Percentiles rank a stretch among this genome's conserved stretches.
Evolutionary conservation across 1,140 invertebrate genomes (phyloP).

Genomic region (Globodera ellingtonae): DNA sequence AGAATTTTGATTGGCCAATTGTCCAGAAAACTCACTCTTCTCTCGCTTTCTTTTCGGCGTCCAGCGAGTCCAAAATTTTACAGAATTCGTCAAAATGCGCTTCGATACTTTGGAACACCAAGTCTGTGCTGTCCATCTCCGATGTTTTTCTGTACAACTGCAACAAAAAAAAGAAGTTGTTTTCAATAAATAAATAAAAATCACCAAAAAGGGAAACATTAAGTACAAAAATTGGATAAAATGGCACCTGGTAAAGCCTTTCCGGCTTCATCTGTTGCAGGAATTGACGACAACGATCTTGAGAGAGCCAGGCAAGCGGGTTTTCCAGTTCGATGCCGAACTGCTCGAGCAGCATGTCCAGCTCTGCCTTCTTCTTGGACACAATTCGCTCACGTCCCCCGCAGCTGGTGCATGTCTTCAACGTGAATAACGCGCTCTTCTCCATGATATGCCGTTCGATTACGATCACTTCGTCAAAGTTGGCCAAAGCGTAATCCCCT

Average conservation of each 20-base stretch:
- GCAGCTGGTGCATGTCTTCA: slow-evolving; percentile 25
- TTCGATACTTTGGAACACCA: slow-evolving; percentile 23
- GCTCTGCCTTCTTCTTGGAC: slow-evolving; percentile 30
- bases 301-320: slow-evolving; percentile 51
- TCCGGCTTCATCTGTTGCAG: slow-evolving; percentile 50
- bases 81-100: slow-evolving; percentile 27
- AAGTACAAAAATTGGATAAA: too few species aligned
- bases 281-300: slow-evolving; percentile 46
- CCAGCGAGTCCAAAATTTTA: slow-evolving; percentile 5
- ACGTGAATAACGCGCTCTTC: slow-evolving; percentile 1
- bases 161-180: background rate
- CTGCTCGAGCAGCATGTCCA: slow-evolving; percentile 44
- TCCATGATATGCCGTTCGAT: slow-evolving; percentile 36
- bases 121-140: slow-evolving; percentile 26
- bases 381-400: slow-evolving; percentile 32
- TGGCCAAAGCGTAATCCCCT: slow-evolving; percentile 26
- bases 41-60: slow-evolving; percentile 21
- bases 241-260: slow-evolving; percentile 45
- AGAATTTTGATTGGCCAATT: slow-evolving; percentile 1
- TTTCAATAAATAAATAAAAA: background rate
- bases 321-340: slow-evolving; percentile 50
- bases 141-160: slow-evolving; percentile 24
- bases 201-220: background rate
- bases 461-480: slow-evolving; percentile 37
- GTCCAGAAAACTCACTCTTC: slow-evolving; percentile 23